Percentiles rank a stretch among this genome's conserved stretches.
Evolutionary conservation across 2,113 vertebrate species (phyloP).

Genomic region (Pomatorhinus ruficollis): DNA sequence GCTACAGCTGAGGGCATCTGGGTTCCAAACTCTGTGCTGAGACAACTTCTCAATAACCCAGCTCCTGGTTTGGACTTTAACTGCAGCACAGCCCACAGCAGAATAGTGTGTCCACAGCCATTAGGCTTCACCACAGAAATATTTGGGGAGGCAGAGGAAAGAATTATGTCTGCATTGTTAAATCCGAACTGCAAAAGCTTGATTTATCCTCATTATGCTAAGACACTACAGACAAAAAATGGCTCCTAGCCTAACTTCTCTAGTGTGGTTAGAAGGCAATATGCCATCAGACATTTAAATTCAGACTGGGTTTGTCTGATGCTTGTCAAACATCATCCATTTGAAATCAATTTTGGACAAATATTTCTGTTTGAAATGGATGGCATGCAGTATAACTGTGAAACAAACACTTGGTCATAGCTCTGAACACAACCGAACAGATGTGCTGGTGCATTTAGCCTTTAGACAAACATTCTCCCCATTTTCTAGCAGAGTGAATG

Average conservation of each 20-base stretch:
- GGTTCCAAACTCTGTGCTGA: background rate
- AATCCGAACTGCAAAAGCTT: background rate
- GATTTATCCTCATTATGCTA: background rate
- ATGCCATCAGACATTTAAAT: slow-evolving; percentile 25
- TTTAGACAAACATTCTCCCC: background rate
- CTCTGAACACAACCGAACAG: background rate
- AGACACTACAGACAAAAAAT: slow-evolving; percentile 68
- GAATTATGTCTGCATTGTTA: background rate
- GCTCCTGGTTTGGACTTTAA: background rate
- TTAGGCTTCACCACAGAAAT: background rate
- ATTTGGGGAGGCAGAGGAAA: background rate
- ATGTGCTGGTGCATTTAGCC: background rate
- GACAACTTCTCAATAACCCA: background rate
- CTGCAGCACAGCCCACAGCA: background rate
- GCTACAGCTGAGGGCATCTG: background rate
- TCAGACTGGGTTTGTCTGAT: slow-evolving; percentile 58
- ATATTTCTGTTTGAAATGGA: slow-evolving; percentile 29
- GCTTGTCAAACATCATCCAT: slow-evolving; percentile 2
- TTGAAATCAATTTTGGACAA: slow-evolving; percentile 16
- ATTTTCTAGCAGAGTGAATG: background rate
- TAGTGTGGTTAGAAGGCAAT: background rate
- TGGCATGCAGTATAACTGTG: background rate
- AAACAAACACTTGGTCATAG: slow-evolving; percentile 8
- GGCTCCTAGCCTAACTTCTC: slow-evolving; percentile 11
- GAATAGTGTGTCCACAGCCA: background rate